A percentile compares a stretch with the other conserved stretches of the same genome.
Conservation (phyloP, 2,888 invertebrate species). For the Seira ritae region DNA sequence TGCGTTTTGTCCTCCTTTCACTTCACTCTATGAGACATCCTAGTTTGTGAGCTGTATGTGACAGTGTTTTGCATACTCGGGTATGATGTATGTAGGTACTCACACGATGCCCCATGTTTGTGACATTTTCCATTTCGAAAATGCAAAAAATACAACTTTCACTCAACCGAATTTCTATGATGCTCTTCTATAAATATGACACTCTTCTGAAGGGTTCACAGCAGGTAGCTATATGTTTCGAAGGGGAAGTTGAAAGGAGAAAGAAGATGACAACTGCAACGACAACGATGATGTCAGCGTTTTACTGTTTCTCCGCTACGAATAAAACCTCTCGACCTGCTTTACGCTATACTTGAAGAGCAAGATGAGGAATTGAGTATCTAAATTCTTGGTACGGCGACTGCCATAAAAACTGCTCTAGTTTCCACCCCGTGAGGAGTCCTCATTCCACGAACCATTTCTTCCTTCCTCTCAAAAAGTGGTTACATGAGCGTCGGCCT, state of each 20-base stretch:
- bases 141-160: neutral
- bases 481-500: neutral
- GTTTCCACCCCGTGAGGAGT: constrained; percentile 29
- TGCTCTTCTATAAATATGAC: constrained; percentile 33
- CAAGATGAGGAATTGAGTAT: neutral
- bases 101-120: neutral
- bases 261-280: neutral
- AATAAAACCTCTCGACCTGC: neutral
- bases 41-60: neutral
- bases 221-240: constrained; percentile 30
- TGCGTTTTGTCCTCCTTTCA: too few species aligned
- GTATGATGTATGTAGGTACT: neutral
- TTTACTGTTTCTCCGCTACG: neutral
- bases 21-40: too few species aligned
- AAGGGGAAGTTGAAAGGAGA: constrained; percentile 33
- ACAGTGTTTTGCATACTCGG: neutral
- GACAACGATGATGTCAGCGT: neutral
- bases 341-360: neutral
- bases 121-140: constrained; percentile 7
- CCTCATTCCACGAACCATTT: constrained; percentile 44
- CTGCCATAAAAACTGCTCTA: neutral
- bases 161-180: neutral
- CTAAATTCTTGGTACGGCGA: too few species aligned
- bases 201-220: constrained; percentile 52
- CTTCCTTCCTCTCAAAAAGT: constrained; percentile 10